These are phyloP conservation scores for Speoplatyrhinus poulsoni DNA, from an alignment of 2,113 vertebrate genomes.

Conservation along the genomic window DNA sequence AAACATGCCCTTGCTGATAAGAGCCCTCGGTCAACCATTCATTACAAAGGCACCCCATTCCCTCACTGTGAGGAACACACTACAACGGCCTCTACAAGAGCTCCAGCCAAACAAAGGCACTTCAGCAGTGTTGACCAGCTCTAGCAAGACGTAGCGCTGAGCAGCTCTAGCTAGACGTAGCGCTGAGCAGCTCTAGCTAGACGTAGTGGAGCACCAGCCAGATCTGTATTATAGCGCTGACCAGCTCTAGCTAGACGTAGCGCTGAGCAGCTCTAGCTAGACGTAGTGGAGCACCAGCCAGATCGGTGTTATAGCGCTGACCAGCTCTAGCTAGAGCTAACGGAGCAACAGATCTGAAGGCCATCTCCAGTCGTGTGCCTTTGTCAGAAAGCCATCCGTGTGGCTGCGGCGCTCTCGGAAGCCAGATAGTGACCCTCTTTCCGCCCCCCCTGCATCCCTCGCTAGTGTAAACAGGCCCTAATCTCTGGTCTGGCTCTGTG, in stretches of 20 bases:
- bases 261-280: no score
- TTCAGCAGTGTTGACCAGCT: no score
- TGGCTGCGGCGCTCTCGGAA: neutral
- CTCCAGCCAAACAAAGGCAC: no score
- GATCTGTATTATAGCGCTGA: no score
- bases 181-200: no score
- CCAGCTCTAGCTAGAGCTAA: neutral
- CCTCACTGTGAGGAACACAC: constrained; percentile 15
- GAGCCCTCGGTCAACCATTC: constrained; percentile 56
- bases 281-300: neutral
- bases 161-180: no score
- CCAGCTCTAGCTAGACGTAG: neutral
- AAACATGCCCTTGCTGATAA: constrained; percentile 70
- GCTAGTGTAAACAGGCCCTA: constrained; percentile 10
- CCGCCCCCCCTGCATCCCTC: neutral
- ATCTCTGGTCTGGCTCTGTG: constrained; percentile 17
- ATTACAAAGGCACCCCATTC: constrained; percentile 36
- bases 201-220: no score
- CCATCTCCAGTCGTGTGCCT: neutral
- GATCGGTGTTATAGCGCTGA: neutral
- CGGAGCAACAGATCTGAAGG: neutral
- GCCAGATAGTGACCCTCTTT: neutral
- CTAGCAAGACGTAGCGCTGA: no score
- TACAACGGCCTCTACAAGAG: neutral
- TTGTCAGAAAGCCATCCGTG: neutral